phyloP scores from a whole-genome alignment of 2,888 invertebrate species.

The Hirtodrosophila confusa region DNA sequence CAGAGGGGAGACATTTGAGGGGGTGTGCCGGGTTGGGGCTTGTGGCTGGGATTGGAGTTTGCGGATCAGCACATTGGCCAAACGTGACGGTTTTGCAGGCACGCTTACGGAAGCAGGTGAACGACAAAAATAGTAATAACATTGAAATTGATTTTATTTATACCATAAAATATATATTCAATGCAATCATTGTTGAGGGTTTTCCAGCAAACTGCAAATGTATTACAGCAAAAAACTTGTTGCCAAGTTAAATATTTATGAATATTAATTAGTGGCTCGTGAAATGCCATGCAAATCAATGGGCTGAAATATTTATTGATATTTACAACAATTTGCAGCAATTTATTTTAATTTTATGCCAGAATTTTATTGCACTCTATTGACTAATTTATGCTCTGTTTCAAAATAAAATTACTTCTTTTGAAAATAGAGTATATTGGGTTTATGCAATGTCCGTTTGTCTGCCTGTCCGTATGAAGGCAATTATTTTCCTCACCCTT shows the following conservation, averaged over 20 bases:
- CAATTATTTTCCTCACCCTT: too few species aligned
- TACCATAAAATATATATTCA: conserved; percentile 40
- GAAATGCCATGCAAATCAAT: conserved; percentile 40
- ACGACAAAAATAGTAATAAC: conserved; percentile 39
- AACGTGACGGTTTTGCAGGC: conserved; percentile 29
- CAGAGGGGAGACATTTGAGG: neutral
- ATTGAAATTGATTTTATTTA: conserved; percentile 65
- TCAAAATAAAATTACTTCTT: too few species aligned
- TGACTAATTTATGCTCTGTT: too few species aligned
- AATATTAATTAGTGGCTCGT: conserved; percentile 34
- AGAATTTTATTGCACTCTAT: too few species aligned
- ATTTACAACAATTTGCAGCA: too few species aligned
- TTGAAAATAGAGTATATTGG: too few species aligned
- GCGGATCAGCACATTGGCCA: conserved; percentile 23
- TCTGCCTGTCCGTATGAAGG: too few species aligned
- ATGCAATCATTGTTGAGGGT: conserved; percentile 66
- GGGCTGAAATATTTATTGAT: conserved; percentile 16
- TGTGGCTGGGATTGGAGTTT: neutral
- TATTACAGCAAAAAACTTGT: conserved; percentile 12
- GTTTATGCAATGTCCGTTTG: too few species aligned
- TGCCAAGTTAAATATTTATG: conserved; percentile 36
- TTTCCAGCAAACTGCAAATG: conserved; percentile 38
- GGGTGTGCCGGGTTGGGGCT: conserved; percentile 6
- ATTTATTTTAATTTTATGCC: too few species aligned
- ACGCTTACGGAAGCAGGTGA: neutral